Percentiles rank a stretch among this genome's conserved stretches.
These are phyloP conservation scores for Agelaius phoeniceus DNA, from an alignment of 2,113 vertebrate species.

Conservation along the genomic window DNA sequence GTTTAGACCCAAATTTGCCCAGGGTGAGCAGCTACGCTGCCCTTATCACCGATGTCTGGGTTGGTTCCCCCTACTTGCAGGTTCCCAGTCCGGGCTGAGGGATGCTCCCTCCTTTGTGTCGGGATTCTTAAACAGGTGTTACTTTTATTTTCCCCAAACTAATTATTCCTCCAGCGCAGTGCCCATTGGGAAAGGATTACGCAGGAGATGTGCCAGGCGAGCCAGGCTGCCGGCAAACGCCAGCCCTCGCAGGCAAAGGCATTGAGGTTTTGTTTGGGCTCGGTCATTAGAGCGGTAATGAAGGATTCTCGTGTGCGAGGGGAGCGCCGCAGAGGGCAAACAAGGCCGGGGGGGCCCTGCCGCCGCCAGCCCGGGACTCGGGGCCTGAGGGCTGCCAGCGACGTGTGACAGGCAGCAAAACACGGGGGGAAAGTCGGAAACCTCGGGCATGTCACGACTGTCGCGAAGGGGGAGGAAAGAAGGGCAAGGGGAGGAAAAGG, in stretches of 20 bases:
- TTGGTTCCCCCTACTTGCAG: neutral
- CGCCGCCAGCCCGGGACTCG: neutral
- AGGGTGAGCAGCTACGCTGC: neutral
- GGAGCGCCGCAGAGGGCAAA: slow-evolving; percentile 22
- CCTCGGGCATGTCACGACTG: neutral
- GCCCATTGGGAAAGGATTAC: slow-evolving; percentile 50
- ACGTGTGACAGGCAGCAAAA: neutral
- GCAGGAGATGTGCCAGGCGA: slow-evolving; percentile 31
- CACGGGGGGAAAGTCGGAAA: neutral
- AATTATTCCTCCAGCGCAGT: neutral
- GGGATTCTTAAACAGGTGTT: slow-evolving; percentile 59
- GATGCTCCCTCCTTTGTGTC: neutral
- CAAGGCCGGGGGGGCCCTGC: slow-evolving; percentile 15
- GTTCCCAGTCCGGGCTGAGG: neutral
- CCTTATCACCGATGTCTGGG: neutral
- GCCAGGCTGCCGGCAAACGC: neutral
- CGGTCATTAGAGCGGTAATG: slow-evolving; percentile 53
- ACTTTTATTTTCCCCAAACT: slow-evolving; percentile 4
- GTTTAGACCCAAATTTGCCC: neutral
- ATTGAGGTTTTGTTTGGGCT: slow-evolving; percentile 51
- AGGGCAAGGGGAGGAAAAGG: neutral
- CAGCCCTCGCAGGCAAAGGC: slow-evolving; percentile 6
- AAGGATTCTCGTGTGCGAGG: slow-evolving; percentile 34
- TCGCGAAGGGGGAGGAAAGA: neutral
- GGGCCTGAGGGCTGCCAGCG: neutral